phyloP scores from a whole-genome alignment of 2,113 vertebrate species.

The Pygoscelis adeliae region DNA sequence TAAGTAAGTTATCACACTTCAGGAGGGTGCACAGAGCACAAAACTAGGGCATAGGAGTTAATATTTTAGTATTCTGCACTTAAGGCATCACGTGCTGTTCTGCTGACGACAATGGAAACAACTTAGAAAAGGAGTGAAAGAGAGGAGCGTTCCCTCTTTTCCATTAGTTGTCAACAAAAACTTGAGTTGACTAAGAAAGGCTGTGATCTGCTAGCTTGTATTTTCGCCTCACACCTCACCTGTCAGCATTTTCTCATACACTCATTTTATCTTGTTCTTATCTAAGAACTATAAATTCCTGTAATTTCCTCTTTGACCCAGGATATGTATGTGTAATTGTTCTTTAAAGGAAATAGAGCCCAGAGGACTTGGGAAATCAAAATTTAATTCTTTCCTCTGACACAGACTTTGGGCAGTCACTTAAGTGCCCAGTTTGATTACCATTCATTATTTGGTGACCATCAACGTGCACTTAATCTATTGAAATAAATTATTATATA shows the following conservation, averaged over 20 bases:
- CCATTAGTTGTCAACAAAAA: background rate
- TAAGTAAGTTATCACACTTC: conserved; percentile 48
- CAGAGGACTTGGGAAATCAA: background rate
- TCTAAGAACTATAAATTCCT: background rate
- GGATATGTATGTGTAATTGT: background rate
- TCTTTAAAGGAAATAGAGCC: background rate
- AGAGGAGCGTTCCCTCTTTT: background rate
- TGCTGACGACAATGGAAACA: background rate
- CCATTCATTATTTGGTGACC: background rate
- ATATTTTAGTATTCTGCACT: conserved; percentile 72
- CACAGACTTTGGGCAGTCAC: background rate
- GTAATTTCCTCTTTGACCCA: background rate
- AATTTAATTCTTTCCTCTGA: background rate
- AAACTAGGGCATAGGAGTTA: conserved; percentile 58
- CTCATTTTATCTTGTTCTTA: background rate
- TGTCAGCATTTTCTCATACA: background rate
- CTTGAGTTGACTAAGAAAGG: background rate
- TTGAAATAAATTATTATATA: background rate
- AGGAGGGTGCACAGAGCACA: conserved; percentile 11
- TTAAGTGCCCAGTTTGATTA: background rate
- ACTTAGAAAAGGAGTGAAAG: background rate
- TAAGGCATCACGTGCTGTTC: background rate
- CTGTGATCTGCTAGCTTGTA: background rate
- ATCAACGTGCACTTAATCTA: background rate
- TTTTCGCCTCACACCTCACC: background rate